Evolutionary conservation across 2,888 invertebrate genomes (phyloP).

Genomic region (Mythimna pallens): DNA sequence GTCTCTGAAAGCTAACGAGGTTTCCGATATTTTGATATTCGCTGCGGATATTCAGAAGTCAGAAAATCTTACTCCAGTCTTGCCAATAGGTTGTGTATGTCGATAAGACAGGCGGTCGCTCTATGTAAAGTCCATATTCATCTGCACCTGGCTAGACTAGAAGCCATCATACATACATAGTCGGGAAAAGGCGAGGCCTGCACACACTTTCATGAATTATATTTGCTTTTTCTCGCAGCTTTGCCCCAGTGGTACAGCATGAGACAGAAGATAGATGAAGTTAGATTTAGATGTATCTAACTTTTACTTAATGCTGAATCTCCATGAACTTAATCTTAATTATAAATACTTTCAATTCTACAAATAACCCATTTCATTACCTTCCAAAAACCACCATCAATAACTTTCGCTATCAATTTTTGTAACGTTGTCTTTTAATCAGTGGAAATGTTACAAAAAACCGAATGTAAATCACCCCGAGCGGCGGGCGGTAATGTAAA

Average conservation of each 20-base stretch:
- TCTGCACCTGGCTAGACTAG: neutral
- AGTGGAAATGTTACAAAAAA: slow-evolving; percentile 73
- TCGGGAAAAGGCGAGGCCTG: neutral
- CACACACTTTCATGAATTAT: neutral
- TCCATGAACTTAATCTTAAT: too few relatives aligned
- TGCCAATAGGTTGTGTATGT: neutral
- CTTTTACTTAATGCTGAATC: neutral
- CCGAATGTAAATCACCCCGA: slow-evolving; percentile 80
- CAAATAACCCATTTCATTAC: neutral
- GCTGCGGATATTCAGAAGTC: neutral
- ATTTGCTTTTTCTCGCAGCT: neutral
- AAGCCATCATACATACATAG: neutral
- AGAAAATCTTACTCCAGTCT: neutral
- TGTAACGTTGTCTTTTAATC: slow-evolving; percentile 72
- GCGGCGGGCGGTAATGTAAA: slow-evolving; percentile 81
- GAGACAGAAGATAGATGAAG: neutral
- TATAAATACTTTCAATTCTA: neutral
- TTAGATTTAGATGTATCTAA: neutral
- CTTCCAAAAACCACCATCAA: slow-evolving; percentile 28
- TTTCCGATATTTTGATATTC: neutral
- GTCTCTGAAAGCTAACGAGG: too few relatives aligned
- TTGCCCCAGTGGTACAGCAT: too few relatives aligned
- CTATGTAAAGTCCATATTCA: neutral
- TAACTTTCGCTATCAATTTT: slow-evolving; percentile 51
- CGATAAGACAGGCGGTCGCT: neutral